Conservation (phyloP, 1,140 invertebrate species). For the Hyphantria cunea region DNA sequence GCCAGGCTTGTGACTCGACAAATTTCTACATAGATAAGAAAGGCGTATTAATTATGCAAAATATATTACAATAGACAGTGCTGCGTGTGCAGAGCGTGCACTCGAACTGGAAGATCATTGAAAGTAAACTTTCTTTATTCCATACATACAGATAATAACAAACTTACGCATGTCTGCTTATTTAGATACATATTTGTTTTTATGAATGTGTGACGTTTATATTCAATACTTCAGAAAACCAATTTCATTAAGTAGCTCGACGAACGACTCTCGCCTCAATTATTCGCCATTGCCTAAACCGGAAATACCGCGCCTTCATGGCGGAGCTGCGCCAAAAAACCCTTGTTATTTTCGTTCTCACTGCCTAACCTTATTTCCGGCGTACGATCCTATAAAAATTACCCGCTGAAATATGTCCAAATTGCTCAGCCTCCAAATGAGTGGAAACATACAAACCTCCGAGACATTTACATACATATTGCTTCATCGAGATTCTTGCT, state of each 20-base stretch:
- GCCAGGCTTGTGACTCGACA: too few relatives aligned
- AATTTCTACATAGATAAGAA: too few relatives aligned
- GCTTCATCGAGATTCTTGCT: not conserved
- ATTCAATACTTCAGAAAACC: not conserved
- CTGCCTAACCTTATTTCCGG: not conserved
- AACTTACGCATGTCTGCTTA: too few relatives aligned
- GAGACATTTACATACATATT: constrained; percentile 4
- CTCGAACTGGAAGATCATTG: too few relatives aligned
- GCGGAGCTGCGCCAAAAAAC: not conserved
- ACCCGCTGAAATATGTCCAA: not conserved
- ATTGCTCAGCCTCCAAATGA: not conserved
- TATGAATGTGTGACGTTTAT: too few relatives aligned
- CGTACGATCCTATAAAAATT: not conserved
- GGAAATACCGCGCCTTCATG: not conserved
- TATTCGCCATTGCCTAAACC: not conserved
- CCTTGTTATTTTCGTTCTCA: not conserved
- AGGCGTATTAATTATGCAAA: too few relatives aligned
- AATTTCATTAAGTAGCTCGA: not conserved
- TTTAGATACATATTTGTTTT: too few relatives aligned
- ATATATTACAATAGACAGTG: too few relatives aligned
- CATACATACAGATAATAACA: not conserved
- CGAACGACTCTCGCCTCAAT: not conserved
- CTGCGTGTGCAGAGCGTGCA: not conserved
- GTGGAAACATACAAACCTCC: not conserved
- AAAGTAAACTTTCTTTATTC: too few relatives aligned